Evolutionary conservation across 2,888 invertebrate genomes (phyloP), one percentile per base, ranked within the genome.

Genomic region (Tetragonula carbonaria): DNA sequence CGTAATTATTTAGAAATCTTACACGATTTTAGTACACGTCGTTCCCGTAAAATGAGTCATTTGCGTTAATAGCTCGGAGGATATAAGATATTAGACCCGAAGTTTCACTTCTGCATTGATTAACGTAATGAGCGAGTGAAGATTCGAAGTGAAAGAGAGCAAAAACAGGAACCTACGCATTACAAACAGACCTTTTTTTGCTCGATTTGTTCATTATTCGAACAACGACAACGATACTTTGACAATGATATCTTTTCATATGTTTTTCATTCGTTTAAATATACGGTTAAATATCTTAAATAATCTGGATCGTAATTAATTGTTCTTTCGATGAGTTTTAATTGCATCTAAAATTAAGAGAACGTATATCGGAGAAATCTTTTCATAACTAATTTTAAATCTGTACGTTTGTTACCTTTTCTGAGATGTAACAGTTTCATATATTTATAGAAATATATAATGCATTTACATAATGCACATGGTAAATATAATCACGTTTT

Each of bases 61-160:
- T 51, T 73, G 14, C 18, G 2, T 53, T 74, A 65, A 65, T 51
- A 23, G 53, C 2, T 23, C 45, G 28, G n/a, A 13, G 16, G 16
- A 23, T 18, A 50, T 55, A 79, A 74, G n/a, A n/a, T n/a, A 66
- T 62, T 51, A 21, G 8, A 55, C n/a, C 28, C 28, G 38, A 67
- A 75, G 75, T 82, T 82, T 82, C 81, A 81, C 75, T 82, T 80
- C n/a, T 68, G 38, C 51, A 45, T 33, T 45, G 73, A 57, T 79
- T 57, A 74, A 65, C 71, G 71, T 55, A 62, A 67, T 50, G 66
- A 57, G 13, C 68, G 53, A 73, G 67, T 16, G 62, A 73, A 68
- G 53, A 33, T 68, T 63, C n/a, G 13, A 18, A 65, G 79, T 51
- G 65, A 79, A 80, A 80, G 71, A 74, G 21, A 45, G 59, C 51